Evolutionary conservation across 2,113 vertebrate species (phyloP), one percentile per base, ranked within the genome.

Genomic region (Mustela lutreola): DNA sequence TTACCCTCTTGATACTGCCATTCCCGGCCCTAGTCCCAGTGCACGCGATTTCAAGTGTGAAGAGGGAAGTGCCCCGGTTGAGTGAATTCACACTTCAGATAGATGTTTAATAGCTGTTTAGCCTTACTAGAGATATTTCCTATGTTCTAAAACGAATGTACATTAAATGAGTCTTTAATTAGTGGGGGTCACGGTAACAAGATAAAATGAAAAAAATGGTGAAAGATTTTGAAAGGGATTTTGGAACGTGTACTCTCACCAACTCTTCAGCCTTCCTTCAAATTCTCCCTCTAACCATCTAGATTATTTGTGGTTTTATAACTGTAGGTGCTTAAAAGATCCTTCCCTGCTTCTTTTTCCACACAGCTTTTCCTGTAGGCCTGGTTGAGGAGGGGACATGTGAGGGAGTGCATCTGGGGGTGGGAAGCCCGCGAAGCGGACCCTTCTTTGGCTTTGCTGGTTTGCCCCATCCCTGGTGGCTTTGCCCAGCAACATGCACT

Each of bases 81-180:
- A 87, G 67, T 60, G 91, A 83, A 87, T 22, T 65, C 65, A 85
- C 19, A n/a, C 11, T n/a, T 24, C 2, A 83, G 45, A 19, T 70
- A 39, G 31, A 67, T 76, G 67, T 82, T 83, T 82, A 53, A 75
- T n/a, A 83, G 18, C 14, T 78, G 15, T 65, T 73, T 62, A 86
- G 56, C 6, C 24, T 73, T 70, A n/a, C 53, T 65, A 53, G 63
- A 89, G 42, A 48, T 73, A 79, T 39, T 81, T 67, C 9, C 26
- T 70, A 12, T 88, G 91, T 96, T 92, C 48, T 56, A 60, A 96
- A 91, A 79, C n/a, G 26, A 78, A 3, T 39, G 28, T 96, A 39
- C 5, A 31, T 15, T 79, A 87, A 94, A n/a, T 63, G 11, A 92
- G 16, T 76, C 31, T 93, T 63, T 94, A 53, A 84, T 92, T 94